Evolutionary conservation across 2,888 invertebrate species (phyloP).

Genomic region (Limnephilus rhombicus): DNA sequence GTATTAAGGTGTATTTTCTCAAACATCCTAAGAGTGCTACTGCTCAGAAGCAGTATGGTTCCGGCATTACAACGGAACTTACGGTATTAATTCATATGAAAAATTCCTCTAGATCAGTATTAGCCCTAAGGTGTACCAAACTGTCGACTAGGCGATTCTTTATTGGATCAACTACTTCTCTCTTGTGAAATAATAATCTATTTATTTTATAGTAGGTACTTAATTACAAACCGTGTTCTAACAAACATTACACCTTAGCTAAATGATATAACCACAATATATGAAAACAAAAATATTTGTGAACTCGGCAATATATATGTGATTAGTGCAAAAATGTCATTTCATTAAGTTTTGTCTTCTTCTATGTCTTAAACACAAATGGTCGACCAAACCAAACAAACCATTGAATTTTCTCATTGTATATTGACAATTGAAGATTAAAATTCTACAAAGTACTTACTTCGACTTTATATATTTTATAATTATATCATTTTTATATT

Average conservation of each 20-base stretch:
- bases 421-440: background rate
- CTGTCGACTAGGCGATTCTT: slow-evolving; percentile 18
- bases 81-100: slow-evolving; percentile 47
- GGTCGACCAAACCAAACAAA: background rate
- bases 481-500: too few relatives aligned
- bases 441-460: too few relatives aligned
- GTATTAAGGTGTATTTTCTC: slow-evolving; percentile 41
- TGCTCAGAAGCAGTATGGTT: background rate
- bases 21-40: background rate
- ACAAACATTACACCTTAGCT: background rate
- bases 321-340: background rate
- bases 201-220: slow-evolving; percentile 32
- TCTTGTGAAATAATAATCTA: slow-evolving; percentile 31
- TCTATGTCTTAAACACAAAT: background rate
- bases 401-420: background rate
- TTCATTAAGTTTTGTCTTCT: background rate
- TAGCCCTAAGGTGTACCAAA: slow-evolving; percentile 50
- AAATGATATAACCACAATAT: slow-evolving; percentile 5
- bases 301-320: background rate
- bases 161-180: background rate
- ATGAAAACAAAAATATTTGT: background rate
- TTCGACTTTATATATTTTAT: too few relatives aligned
- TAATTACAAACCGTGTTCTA: background rate
- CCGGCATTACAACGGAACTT: background rate
- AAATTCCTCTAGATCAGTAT: slow-evolving; percentile 57